Evolutionary conservation across 2,888 invertebrate species (phyloP), one percentile per base, ranked within the genome.

Genomic region (Furcula furcula): DNA sequence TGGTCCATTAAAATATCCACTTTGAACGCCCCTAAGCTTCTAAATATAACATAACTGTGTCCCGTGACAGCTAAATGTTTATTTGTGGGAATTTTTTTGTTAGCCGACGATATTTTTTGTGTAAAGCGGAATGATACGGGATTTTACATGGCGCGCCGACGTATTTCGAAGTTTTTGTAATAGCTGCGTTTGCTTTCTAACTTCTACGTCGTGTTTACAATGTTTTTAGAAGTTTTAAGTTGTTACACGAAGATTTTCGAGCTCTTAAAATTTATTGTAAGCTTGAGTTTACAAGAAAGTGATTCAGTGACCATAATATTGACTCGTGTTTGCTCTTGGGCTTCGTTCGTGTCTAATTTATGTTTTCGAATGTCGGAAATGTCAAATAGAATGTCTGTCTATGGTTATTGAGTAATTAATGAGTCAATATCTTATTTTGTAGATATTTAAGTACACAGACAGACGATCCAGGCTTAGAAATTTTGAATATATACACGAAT

Each of bases 1-100:
- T 62, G 61, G 52, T 62, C 76, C 78, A 81, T 82, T 83, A 79
- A 78, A 75, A 72, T 66, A 67, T 75, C 65, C 67, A 64, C 61
- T 61, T 65, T 61, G 65, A 60, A 63, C 68, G 69, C 69, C 73
- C 74, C 70, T 66, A 62, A 65, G 62, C 59, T 64, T 73, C 77
- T 78, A 80, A 79, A 81, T 75, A 79, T 80, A 81, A 52, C 49
- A 47, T 45, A 52, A 47, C 58, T 55, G 53, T 61, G 63, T 65
- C 53, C 54, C 65, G 55, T 74, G 77, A 72, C 78, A 76, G 76
- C 58, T 68, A 61, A 72, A 71, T 72, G 73, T 81, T 76, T 80
- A 74, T 80, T 77, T 78, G 76, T 76, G 73, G 70, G 65, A 67
- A 60, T 74, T 66, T 70, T 26, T 67, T 72, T 62, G 52, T 51